phyloP scores from a whole-genome alignment of 2,113 vertebrate genomes.

The Fukomys damarensis region DNA sequence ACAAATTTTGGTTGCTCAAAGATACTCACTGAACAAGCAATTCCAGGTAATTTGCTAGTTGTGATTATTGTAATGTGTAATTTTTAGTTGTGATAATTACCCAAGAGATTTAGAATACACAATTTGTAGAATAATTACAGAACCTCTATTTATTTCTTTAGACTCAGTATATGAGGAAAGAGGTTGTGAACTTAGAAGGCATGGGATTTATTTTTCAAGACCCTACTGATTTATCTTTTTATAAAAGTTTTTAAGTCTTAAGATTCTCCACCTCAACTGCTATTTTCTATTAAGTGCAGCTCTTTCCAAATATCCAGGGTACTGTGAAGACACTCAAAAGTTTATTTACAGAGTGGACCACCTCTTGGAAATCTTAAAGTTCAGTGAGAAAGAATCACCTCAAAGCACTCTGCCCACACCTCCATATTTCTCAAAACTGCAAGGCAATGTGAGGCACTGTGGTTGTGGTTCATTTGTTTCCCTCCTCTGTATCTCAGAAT shows the following conservation, averaged over 20 bases:
- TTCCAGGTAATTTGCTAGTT: conserved; percentile 77
- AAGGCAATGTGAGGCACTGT: rapidly evolving
- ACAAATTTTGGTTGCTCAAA: conserved; percentile 71
- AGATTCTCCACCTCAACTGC: not conserved
- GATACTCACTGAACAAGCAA: conserved; percentile 69
- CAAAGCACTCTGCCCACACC: not conserved
- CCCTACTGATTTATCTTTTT: not conserved
- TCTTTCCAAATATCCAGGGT: conserved; percentile 21
- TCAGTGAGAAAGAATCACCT: not conserved
- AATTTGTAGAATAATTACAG: conserved; percentile 67
- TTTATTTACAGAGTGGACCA: not conserved
- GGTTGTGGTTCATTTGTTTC: not conserved
- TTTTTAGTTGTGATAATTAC: conserved; percentile 78
- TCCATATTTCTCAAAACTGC: not conserved
- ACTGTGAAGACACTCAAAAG: not conserved
- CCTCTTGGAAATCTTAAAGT: not conserved
- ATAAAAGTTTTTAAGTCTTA: not conserved
- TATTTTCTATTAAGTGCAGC: not conserved
- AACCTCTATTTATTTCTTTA: conserved; percentile 64
- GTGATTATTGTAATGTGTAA: conserved; percentile 71
- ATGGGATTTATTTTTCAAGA: conserved; percentile 38
- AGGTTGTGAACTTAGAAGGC: not conserved
- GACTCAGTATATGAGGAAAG: conserved; percentile 27
- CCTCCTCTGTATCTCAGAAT: not conserved
- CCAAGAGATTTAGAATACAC: conserved; percentile 68